Conservation (phyloP, 1,140 invertebrate species). For the Danaus melanippus region DNA sequence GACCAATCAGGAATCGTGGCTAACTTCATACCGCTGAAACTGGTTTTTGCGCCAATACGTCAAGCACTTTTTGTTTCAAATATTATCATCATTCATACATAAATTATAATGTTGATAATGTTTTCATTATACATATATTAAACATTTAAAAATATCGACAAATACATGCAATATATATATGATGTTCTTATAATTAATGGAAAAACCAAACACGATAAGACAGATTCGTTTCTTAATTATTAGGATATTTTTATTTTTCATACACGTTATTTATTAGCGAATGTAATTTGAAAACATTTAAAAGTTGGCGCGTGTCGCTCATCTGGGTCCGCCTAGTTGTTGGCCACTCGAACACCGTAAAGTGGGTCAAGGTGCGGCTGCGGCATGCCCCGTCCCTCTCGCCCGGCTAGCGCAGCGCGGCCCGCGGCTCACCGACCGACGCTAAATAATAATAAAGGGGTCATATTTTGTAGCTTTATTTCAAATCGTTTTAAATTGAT, state of each 20-base stretch:
- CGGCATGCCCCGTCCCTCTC: constrained; percentile 17
- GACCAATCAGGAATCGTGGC: constrained; percentile 35
- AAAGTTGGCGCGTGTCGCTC: constrained; percentile 12
- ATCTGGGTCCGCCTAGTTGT: constrained; percentile 14
- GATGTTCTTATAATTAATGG: no score
- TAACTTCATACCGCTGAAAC: constrained; percentile 29
- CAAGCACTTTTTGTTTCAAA: constrained; percentile 11
- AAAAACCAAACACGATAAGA: no score
- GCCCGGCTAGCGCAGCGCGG: constrained; percentile 22
- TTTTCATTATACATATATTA: not conserved
- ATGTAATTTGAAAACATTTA: not conserved
- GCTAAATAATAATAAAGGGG: constrained; percentile 11
- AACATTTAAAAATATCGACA: no score
- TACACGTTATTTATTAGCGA: no score
- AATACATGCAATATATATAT: no score
- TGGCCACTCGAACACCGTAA: constrained; percentile 9
- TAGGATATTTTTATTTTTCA: no score
- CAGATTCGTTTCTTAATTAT: no score
- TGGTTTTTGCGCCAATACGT: constrained; percentile 28
- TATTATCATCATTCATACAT: not conserved
- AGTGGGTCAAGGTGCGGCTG: constrained; percentile 27
- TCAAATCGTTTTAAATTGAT: constrained; percentile 14
- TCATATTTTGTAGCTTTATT: constrained; percentile 6
- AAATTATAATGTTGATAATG: constrained; percentile 15
- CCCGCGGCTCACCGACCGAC: not conserved